A percentile compares a stretch with the other conserved stretches of the same genome.
Conservation (phyloP, 2,797 vertebrate genomes). For the Myripristis murdjan region DNA sequence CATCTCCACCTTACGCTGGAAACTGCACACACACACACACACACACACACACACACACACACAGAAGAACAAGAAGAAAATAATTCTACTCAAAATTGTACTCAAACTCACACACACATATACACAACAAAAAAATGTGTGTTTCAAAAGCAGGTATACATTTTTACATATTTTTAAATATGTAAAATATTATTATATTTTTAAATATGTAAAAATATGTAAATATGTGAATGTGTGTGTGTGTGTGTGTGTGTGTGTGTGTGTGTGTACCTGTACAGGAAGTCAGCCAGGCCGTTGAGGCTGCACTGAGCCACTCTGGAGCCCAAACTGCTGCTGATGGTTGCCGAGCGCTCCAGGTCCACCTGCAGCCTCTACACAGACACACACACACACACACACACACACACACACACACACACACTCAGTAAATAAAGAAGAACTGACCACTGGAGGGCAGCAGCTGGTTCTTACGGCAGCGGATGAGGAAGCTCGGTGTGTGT, state of each 20-base stretch:
- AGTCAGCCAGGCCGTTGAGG: slow-evolving; percentile 90
- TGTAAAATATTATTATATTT: no score
- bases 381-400: slow-evolving; percentile 5
- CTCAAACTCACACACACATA: no score
- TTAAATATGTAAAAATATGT: no score
- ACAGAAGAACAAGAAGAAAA: no score
- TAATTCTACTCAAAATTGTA: no score
- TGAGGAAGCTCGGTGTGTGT: no score
- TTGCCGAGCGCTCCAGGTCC: slow-evolving; percentile 89
- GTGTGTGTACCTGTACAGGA: slow-evolving; percentile 89
- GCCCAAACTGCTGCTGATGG: slow-evolving; percentile 87
- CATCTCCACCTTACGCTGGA: slow-evolving; percentile 91
- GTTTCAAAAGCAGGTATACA: no score
- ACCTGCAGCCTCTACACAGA: slow-evolving; percentile 87
- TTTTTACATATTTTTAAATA: no score
- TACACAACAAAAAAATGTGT: no score
- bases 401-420: slow-evolving; percentile 1
- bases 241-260: background rate
- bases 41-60: no score
- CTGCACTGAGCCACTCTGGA: slow-evolving; percentile 90
- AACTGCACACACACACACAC: slow-evolving; percentile 77
- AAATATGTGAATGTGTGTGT: background rate
- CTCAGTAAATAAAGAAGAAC: no score
- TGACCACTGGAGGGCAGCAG: slow-evolving; percentile 40
- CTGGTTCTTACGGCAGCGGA: no score